Percentiles rank a stretch among this genome's conserved stretches.
Conservation (phyloP, 2,113 vertebrate genomes). For the Phyllostomus discolor region DNA sequence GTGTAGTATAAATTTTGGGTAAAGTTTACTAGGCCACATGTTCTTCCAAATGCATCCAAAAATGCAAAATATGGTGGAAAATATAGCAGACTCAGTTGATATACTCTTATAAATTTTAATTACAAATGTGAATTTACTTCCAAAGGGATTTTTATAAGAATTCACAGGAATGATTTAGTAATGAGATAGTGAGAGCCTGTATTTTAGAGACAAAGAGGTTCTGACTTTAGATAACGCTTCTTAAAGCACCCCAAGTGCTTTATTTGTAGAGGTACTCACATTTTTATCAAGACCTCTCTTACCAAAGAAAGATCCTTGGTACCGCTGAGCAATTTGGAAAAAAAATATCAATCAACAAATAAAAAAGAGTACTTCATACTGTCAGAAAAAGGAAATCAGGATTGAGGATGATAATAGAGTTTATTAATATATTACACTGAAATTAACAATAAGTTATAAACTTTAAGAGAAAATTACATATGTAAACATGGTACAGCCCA, state of each 20-base stretch:
- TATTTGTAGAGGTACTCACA: neutral
- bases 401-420: neutral
- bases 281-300: neutral
- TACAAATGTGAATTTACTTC: slow-evolving; percentile 32
- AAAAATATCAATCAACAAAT: neutral
- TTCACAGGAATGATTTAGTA: neutral
- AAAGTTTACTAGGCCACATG: slow-evolving; percentile 37
- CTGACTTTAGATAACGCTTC: neutral
- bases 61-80: slow-evolving; percentile 31
- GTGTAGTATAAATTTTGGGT: neutral
- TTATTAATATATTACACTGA: neutral
- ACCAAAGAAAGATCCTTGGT: neutral
- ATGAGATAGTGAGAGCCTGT: neutral
- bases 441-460: slow-evolving; percentile 19
- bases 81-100: neutral
- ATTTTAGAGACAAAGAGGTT: neutral
- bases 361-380: neutral
- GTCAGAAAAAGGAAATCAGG: neutral
- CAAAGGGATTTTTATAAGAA: slow-evolving; percentile 16
- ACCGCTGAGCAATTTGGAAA: neutral
- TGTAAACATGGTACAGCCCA: slow-evolving; percentile 36
- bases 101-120: neutral
- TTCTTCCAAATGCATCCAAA: slow-evolving; percentile 46
- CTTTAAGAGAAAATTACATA: neutral
- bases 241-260: slow-evolving; percentile 36